A percentile compares a stretch with the other conserved stretches of the same genome.
phyloP scores from a whole-genome alignment of 2,888 invertebrate species.

The Microctonus hyperodae region DNA sequence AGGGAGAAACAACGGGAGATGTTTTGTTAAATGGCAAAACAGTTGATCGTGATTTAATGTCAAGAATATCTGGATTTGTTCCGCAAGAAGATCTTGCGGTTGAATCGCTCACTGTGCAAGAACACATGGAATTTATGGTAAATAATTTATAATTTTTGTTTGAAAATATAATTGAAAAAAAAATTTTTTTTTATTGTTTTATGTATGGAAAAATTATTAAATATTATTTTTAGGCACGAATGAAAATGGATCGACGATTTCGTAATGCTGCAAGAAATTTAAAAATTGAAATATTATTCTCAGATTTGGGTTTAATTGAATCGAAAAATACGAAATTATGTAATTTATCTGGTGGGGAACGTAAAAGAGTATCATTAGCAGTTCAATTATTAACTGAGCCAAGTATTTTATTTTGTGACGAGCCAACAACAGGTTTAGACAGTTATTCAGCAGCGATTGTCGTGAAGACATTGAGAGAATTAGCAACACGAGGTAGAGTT shows the following conservation, averaged over 20 bases:
- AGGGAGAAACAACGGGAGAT: constrained; percentile 73
- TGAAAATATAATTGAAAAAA: no score
- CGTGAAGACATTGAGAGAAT: constrained; percentile 72
- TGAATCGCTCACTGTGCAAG: constrained; percentile 78
- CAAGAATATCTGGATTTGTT: constrained; percentile 82
- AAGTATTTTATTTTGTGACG: constrained; percentile 89
- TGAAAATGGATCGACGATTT: constrained; percentile 74
- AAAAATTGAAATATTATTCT: constrained; percentile 66
- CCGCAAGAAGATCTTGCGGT: constrained; percentile 86
- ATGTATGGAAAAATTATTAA: neutral
- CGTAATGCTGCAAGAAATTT: constrained; percentile 57
- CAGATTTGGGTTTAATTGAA: constrained; percentile 75
- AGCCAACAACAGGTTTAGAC: constrained; percentile 92
- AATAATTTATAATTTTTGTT: no score
- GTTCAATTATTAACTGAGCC: constrained; percentile 91
- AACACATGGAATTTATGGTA: constrained; percentile 89
- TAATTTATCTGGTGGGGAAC: constrained; percentile 88
- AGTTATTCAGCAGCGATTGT: constrained; percentile 87
- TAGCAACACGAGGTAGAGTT: constrained; percentile 75
- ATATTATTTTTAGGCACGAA: constrained; percentile 68
- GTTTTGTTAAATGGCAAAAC: constrained; percentile 75
- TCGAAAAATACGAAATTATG: constrained; percentile 76
- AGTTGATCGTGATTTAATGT: constrained; percentile 72
- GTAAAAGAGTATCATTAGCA: constrained; percentile 84
- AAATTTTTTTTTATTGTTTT: no score